A percentile compares a stretch with the other conserved stretches of the same genome.
Evolutionary conservation across 1,140 invertebrate species (phyloP).

Genomic region (Lepidostoma basale): DNA sequence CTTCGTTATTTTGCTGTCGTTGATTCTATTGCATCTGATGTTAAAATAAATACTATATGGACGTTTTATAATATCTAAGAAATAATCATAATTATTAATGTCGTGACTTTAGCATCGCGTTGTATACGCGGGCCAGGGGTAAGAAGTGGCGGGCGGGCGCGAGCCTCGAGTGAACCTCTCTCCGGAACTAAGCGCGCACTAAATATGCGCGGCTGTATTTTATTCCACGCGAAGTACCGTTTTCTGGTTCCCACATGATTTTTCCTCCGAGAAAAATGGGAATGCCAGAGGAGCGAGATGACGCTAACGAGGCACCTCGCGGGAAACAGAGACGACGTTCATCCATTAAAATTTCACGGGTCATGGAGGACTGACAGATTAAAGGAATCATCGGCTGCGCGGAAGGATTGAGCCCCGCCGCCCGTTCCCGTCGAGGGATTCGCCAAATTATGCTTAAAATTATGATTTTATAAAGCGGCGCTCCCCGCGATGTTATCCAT

Average conservation of each 20-base stretch:
- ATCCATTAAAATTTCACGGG: slow-evolving; percentile 49
- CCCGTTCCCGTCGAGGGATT: background rate
- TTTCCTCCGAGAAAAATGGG: slow-evolving; percentile 9
- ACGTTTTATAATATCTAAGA: too few species aligned
- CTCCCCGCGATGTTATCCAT: slow-evolving; percentile 23
- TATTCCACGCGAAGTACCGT: slow-evolving; percentile 10
- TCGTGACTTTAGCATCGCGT: slow-evolving; percentile 2
- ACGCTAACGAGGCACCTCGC: slow-evolving; percentile 24
- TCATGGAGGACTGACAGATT: slow-evolving; percentile 46
- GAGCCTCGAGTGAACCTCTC: background rate
- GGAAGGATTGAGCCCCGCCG: slow-evolving; percentile 35
- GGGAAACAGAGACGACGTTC: slow-evolving; percentile 32
- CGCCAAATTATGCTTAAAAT: slow-evolving; percentile 35
- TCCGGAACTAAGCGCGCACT: slow-evolving; percentile 15
- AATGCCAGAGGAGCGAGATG: slow-evolving; percentile 10
- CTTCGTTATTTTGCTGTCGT: too few species aligned
- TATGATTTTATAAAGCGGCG: slow-evolving; percentile 31
- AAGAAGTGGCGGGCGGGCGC: too few species aligned
- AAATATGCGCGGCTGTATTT: slow-evolving; percentile 10
- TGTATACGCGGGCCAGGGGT: background rate
- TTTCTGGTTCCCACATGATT: slow-evolving; percentile 6
- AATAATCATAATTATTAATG: slow-evolving; percentile 7
- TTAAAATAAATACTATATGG: too few species aligned
- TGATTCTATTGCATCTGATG: too few species aligned
- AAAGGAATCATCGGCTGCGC: slow-evolving; percentile 44